Evolutionary conservation across 2,113 vertebrate genomes (phyloP).

Genomic region (Neopipo cinnamomea): DNA sequence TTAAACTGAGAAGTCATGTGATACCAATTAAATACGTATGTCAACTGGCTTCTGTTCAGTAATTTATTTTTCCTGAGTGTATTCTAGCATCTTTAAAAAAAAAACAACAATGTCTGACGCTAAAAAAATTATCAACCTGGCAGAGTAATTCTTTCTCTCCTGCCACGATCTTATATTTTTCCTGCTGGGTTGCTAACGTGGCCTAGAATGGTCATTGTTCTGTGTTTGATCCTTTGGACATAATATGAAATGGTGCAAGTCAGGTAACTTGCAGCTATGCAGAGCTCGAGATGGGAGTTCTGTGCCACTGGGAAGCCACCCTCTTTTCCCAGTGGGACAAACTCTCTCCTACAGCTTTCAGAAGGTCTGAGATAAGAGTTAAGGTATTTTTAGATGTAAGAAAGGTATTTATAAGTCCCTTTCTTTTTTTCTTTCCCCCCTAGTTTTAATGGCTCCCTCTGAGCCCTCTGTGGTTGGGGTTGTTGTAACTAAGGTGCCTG

Average conservation of each 20-base stretch:
- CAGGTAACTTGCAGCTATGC: neutral
- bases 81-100: neutral
- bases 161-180: neutral
- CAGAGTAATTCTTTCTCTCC: neutral
- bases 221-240: neutral
- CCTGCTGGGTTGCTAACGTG: neutral
- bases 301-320: neutral
- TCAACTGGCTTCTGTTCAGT: conserved; percentile 26
- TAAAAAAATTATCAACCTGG: neutral
- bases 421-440: rapidly evolving
- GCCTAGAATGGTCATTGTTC: neutral
- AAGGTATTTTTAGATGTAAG: neutral
- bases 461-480: neutral
- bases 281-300: neutral
- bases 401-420: neutral
- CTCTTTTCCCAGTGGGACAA: neutral
- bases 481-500: neutral
- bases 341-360: neutral
- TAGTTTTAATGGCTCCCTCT: neutral
- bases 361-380: conserved; percentile 6
- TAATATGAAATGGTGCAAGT: neutral
- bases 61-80: neutral
- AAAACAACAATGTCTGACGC: neutral
- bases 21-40: conserved; percentile 17
- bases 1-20: conserved; percentile 44